Conservation (phyloP, 2,888 invertebrate genomes). For the Mesochorus sp. region DNA sequence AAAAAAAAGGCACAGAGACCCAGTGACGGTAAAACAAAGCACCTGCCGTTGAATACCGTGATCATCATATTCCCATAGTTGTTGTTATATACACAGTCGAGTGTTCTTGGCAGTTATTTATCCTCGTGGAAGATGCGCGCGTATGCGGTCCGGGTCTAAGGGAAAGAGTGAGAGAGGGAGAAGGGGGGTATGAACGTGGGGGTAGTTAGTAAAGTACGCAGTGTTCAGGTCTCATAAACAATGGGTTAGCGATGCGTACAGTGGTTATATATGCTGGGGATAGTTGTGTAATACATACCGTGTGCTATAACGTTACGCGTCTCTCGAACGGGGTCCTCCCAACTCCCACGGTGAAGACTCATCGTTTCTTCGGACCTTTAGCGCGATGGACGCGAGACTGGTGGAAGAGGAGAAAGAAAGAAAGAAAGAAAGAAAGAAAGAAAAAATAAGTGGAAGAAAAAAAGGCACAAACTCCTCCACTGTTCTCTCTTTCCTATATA, state of each 20-base stretch:
- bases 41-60: no score
- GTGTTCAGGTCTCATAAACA: slow-evolving; percentile 77
- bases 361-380: slow-evolving; percentile 35
- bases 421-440: slow-evolving; percentile 12
- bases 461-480: slow-evolving; percentile 21
- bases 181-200: slow-evolving; percentile 63
- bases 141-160: no score
- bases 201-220: slow-evolving; percentile 77
- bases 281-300: slow-evolving; percentile 31
- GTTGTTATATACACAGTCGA: no score
- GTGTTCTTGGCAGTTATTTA: no score
- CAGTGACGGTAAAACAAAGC: no score
- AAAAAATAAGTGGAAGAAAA: background rate
- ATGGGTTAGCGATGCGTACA: slow-evolving; percentile 74
- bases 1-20: no score
- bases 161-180: no score
- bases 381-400: slow-evolving; percentile 22
- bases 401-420: background rate
- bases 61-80: no score
- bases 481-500: slow-evolving; percentile 17
- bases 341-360: slow-evolving; percentile 76
- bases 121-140: no score
- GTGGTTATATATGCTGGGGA: slow-evolving; percentile 35
- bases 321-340: slow-evolving; percentile 53
- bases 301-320: slow-evolving; percentile 20